phyloP scores from a whole-genome alignment of 1,140 invertebrate species.

The Paraescarpia echinospica region DNA sequence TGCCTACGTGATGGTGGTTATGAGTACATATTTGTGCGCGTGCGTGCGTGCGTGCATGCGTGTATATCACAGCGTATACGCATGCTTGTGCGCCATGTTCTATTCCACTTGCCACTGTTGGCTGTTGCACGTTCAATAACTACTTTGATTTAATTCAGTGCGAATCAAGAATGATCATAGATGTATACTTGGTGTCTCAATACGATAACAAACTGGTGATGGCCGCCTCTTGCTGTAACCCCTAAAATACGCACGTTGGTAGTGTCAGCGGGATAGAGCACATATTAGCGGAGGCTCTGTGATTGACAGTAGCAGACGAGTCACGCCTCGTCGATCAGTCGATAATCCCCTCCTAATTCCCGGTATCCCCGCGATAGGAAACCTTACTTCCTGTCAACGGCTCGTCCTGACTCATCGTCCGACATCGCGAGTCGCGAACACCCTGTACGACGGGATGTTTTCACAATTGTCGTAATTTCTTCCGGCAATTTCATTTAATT shows the following conservation, averaged over 20 bases:
- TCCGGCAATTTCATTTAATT: not conserved
- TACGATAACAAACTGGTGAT: too few relatives aligned
- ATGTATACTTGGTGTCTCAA: too few relatives aligned
- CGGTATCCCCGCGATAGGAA: not conserved
- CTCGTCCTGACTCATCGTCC: not conserved
- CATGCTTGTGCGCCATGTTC: too few relatives aligned
- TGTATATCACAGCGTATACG: not conserved
- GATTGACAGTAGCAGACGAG: not conserved
- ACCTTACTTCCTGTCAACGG: not conserved
- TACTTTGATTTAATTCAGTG: too few relatives aligned
- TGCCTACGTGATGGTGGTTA: too few relatives aligned
- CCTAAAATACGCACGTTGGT: too few relatives aligned
- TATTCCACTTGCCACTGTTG: too few relatives aligned
- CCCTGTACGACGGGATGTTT: not conserved
- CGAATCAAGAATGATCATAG: too few relatives aligned
- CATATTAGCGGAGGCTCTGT: not conserved
- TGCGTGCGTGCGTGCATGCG: not conserved
- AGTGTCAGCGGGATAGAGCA: not conserved
- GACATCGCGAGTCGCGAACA: not conserved
- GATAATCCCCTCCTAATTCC: not conserved
- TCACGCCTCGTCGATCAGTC: not conserved
- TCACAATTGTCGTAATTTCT: not conserved
- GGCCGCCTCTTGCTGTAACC: too few relatives aligned
- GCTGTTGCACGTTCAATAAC: too few relatives aligned
- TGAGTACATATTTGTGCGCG: too few relatives aligned